Evolutionary conservation across 92 coral and sea anemone genomes (phyloP).

Genomic region (Metridium senile): DNA sequence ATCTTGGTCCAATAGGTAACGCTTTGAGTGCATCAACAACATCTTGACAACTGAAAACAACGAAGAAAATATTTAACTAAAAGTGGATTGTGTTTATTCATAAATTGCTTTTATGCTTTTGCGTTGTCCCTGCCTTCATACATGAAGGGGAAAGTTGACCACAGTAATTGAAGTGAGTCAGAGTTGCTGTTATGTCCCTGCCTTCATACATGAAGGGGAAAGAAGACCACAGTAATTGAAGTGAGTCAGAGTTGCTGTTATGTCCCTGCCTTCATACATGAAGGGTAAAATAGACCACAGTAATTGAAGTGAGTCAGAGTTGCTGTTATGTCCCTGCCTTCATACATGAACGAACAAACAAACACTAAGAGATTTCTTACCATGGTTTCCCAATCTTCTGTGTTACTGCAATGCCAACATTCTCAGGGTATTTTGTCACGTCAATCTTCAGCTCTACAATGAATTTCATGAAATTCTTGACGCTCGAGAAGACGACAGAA

Average conservation of each 20-base stretch:
- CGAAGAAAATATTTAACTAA: background rate
- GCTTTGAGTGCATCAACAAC: slow-evolving; percentile 17
- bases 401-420: slow-evolving; percentile 17
- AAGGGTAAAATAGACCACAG: too few species aligned
- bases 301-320: too few species aligned
- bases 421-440: slow-evolving; percentile 24
- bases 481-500: slow-evolving; percentile 28
- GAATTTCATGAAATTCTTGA: slow-evolving; percentile 35
- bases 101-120: too few species aligned
- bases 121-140: too few species aligned
- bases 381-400: slow-evolving; percentile 31
- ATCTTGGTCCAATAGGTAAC: slow-evolving; percentile 15
- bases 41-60: slow-evolving; percentile 17
- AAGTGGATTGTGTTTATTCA: background rate
- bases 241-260: too few species aligned
- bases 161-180: too few species aligned
- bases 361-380: slow-evolving; percentile 1
- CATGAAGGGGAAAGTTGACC: too few species aligned
- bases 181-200: too few species aligned
- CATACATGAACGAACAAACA: background rate
- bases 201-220: too few species aligned
- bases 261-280: too few species aligned
- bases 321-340: too few species aligned
- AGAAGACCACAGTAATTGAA: too few species aligned
- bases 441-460: slow-evolving; percentile 25